Evolutionary conservation across 37 sponge, comb jelly and placozoan genomes (phyloP).

Genomic region (Ianthella basta): DNA sequence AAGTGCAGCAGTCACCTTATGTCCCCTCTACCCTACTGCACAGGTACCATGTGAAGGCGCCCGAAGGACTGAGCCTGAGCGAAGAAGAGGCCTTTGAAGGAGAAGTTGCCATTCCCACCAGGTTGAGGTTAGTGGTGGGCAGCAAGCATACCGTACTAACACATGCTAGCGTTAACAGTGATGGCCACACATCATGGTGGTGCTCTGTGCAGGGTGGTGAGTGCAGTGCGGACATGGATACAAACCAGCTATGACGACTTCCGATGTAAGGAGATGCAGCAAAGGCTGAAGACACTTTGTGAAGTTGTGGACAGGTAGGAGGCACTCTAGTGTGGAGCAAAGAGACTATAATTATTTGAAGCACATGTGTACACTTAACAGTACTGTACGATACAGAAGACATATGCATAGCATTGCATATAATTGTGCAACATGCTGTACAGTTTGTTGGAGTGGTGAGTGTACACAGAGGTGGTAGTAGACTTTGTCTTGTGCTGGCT

Average conservation of each 20-base stretch:
- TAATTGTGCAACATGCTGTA: too few relatives aligned
- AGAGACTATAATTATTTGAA: background rate
- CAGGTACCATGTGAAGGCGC: conserved; percentile 53
- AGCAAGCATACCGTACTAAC: conserved; percentile 25
- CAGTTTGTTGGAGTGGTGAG: too few relatives aligned
- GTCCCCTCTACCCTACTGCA: too few relatives aligned
- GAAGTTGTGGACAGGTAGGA: conserved; percentile 42
- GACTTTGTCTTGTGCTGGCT: background rate
- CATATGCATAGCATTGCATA: too few relatives aligned
- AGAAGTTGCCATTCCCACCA: conserved; percentile 65
- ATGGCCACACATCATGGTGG: background rate
- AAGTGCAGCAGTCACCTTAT: too few relatives aligned
- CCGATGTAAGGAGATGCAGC: conserved; percentile 30
- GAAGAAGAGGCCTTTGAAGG: conserved; percentile 55
- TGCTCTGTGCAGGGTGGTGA: conserved; percentile 51
- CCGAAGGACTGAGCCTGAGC: conserved; percentile 23
- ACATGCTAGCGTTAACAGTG: background rate
- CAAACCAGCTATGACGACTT: conserved; percentile 61
- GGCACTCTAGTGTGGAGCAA: too few relatives aligned
- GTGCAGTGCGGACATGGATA: conserved; percentile 68
- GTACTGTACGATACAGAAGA: too few relatives aligned
- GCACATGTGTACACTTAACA: too few relatives aligned
- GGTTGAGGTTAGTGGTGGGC: conserved; percentile 53
- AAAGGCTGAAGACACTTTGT: conserved; percentile 49
- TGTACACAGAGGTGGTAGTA: too few relatives aligned